These are phyloP conservation scores for Silurus aristotelis DNA, from an alignment of 2,797 vertebrate genomes.

Conservation along the genomic window DNA sequence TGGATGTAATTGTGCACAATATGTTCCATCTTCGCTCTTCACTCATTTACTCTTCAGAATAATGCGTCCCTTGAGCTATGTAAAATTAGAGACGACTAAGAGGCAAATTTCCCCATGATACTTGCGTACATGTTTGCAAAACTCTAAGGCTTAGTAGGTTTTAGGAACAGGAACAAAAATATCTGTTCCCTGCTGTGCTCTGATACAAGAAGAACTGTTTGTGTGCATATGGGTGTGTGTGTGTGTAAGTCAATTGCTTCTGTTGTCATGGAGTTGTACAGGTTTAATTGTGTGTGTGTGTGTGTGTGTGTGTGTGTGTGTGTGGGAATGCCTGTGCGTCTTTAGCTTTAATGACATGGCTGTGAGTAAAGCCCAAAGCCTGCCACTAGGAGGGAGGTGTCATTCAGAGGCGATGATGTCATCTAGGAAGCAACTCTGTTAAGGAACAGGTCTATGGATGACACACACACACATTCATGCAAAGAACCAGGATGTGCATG, in stretches of 20 bases:
- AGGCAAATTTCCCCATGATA: background rate
- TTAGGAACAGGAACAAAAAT: conserved; percentile 11
- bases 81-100: conserved; percentile 19
- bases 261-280: conserved; percentile 45
- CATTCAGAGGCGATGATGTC: conserved; percentile 60
- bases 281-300: conserved; percentile 44
- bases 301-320: conserved; percentile 47
- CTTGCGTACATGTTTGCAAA: conserved; percentile 11
- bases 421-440: conserved; percentile 66
- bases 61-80: background rate
- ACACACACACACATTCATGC: conserved; percentile 4
- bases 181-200: conserved; percentile 18
- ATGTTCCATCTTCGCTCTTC: background rate
- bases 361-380: conserved; percentile 66
- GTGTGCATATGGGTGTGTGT: conserved; percentile 38
- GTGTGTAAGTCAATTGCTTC: conserved; percentile 26
- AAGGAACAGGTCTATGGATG: conserved; percentile 23
- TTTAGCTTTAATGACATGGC: conserved; percentile 60
- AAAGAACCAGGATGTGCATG: conserved; percentile 36
- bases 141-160: background rate
- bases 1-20: background rate
- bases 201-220: conserved; percentile 20
- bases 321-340: conserved; percentile 47
- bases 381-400: conserved; percentile 37
- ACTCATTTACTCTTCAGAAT: conserved; percentile 8